Evolutionary conservation across 2,888 invertebrate species (phyloP).

Genomic region (Caradrina kadenii): DNA sequence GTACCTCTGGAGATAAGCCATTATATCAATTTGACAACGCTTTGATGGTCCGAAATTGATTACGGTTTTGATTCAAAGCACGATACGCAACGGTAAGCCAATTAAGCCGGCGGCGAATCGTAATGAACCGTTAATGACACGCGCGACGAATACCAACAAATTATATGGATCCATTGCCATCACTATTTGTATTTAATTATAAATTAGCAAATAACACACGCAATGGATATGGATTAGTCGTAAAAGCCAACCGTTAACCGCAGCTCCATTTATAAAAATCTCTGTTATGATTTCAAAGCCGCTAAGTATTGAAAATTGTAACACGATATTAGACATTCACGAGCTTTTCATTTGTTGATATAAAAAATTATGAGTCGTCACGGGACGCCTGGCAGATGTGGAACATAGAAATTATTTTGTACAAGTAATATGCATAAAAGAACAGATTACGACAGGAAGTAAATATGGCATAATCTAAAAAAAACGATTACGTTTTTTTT

Average conservation of each 20-base stretch:
- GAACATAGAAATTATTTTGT: too few relatives aligned
- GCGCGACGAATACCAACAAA: slow-evolving; percentile 81
- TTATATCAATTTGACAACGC: slow-evolving; percentile 62
- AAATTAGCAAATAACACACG: slow-evolving; percentile 63
- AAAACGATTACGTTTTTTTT: too few relatives aligned
- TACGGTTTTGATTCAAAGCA: slow-evolving; percentile 82
- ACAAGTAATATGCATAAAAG: too few relatives aligned
- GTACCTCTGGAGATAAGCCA: slow-evolving; percentile 41
- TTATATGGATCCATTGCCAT: slow-evolving; percentile 56
- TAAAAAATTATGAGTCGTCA: too few relatives aligned
- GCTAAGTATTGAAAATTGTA: slow-evolving; percentile 4
- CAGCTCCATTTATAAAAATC: slow-evolving; percentile 30
- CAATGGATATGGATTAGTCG: slow-evolving; percentile 60
- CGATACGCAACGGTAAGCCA: slow-evolving; percentile 83
- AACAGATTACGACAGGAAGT: too few relatives aligned
- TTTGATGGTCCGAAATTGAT: slow-evolving; percentile 74
- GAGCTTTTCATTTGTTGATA: slow-evolving; percentile 20
- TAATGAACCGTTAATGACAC: slow-evolving; percentile 88
- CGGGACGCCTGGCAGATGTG: too few relatives aligned
- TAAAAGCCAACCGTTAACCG: slow-evolving; percentile 46
- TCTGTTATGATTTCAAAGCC: slow-evolving; percentile 34
- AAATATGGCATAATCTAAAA: too few relatives aligned
- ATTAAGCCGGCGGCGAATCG: slow-evolving; percentile 82
- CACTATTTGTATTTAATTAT: slow-evolving; percentile 65
- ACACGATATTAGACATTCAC: slow-evolving; percentile 10